Conservation (phyloP, 2,888 invertebrate genomes). For the Leptopilina syphax region DNA sequence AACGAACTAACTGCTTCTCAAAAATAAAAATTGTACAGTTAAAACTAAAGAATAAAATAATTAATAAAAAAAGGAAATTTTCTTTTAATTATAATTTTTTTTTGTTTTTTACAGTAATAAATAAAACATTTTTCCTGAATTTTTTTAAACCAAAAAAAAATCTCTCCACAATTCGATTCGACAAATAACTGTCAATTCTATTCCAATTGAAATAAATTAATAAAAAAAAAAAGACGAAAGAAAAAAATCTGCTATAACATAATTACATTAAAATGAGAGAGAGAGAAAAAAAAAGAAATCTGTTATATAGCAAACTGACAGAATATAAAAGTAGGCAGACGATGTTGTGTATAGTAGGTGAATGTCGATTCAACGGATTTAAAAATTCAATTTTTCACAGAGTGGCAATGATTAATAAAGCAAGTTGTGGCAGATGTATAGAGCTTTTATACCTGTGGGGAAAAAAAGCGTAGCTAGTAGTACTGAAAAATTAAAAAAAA, state of each 20-base stretch:
- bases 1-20: too few relatives aligned
- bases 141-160: too few relatives aligned
- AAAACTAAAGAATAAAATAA: too few relatives aligned
- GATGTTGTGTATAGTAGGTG: neutral
- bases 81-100: too few relatives aligned
- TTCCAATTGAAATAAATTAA: neutral
- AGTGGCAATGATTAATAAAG: constrained; percentile 37
- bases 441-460: neutral
- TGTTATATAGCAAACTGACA: neutral
- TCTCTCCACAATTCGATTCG: too few relatives aligned
- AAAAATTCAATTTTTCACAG: constrained; percentile 32
- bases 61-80: too few relatives aligned
- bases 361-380: constrained; percentile 2
- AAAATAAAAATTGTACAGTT: too few relatives aligned
- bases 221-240: neutral
- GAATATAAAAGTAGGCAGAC: constrained; percentile 14
- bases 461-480: neutral
- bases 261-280: neutral
- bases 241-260: neutral
- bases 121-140: too few relatives aligned
- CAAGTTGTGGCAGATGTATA: constrained; percentile 24
- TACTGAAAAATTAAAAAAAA: constrained; percentile 13
- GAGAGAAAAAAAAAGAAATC: constrained; percentile 2
- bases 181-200: neutral
- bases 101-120: too few relatives aligned